phyloP scores from a whole-genome alignment of 2,113 vertebrate genomes.

The Poeciliopsis retropinna region DNA sequence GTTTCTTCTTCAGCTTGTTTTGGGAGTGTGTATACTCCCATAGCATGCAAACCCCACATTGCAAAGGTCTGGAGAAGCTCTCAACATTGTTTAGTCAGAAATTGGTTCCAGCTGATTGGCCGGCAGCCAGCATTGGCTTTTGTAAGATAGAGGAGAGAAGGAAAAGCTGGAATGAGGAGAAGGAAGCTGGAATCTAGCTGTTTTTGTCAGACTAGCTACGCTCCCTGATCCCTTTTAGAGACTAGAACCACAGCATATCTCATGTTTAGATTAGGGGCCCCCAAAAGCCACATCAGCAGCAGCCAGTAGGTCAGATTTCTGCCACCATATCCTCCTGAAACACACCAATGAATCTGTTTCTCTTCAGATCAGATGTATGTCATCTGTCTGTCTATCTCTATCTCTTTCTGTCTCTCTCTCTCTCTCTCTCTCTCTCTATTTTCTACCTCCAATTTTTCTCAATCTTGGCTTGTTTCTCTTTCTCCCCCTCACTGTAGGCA shows the following conservation, averaged over 20 bases:
- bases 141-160: slow-evolving; percentile 11
- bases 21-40: slow-evolving; percentile 60
- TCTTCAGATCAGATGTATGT: slow-evolving; percentile 56
- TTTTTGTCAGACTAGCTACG: slow-evolving; percentile 41
- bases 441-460: slow-evolving; percentile 20
- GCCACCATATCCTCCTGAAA: slow-evolving; percentile 51
- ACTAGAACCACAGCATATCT: slow-evolving; percentile 49
- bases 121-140: slow-evolving; percentile 57
- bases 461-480: slow-evolving; percentile 17
- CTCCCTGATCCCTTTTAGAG: slow-evolving; percentile 56
- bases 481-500: slow-evolving; percentile 14
- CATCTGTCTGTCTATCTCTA: slow-evolving; percentile 5
- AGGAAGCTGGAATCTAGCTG: slow-evolving; percentile 29
- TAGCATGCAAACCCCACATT: slow-evolving; percentile 69
- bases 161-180: neutral
- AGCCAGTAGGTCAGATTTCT: slow-evolving; percentile 63
- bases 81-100: slow-evolving; percentile 62
- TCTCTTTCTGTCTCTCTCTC: slow-evolving; percentile 8
- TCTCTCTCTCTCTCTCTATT: neutral
- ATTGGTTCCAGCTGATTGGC: slow-evolving; percentile 80
- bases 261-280: slow-evolving; percentile 64
- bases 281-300: slow-evolving; percentile 54
- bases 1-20: slow-evolving; percentile 52
- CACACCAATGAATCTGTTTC: slow-evolving; percentile 46
- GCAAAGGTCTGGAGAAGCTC: slow-evolving; percentile 62